Evolutionary conservation across 2,797 vertebrate species (phyloP).

Genomic region (Poecilia velifera): DNA sequence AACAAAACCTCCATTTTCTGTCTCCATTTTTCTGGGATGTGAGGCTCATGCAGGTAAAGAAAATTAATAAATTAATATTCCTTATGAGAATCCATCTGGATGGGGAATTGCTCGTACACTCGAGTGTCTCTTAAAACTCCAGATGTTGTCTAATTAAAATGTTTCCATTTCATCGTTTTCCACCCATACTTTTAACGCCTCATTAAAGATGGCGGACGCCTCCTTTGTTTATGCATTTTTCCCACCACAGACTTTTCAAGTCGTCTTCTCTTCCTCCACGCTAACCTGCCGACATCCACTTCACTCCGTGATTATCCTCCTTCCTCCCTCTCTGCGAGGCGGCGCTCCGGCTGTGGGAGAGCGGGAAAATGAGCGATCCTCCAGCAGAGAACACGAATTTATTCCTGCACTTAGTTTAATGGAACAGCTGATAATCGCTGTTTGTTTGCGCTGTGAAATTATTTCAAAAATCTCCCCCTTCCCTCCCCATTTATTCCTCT

Average conservation of each 20-base stretch:
- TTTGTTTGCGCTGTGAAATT: slow-evolving; percentile 18
- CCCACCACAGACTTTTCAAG: slow-evolving; percentile 15
- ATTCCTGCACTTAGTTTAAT: slow-evolving; percentile 78
- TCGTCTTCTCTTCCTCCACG: slow-evolving; percentile 28
- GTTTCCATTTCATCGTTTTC: background rate
- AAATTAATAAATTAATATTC: background rate
- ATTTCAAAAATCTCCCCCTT: slow-evolving; percentile 21
- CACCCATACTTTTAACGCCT: background rate
- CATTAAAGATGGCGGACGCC: background rate
- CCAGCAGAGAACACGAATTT: slow-evolving; percentile 53
- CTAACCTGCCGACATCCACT: slow-evolving; percentile 41
- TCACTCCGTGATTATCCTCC: slow-evolving; percentile 35
- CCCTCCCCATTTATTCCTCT: background rate
- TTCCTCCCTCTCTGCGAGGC: slow-evolving; percentile 13
- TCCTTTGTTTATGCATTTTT: background rate
- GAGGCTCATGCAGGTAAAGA: background rate
- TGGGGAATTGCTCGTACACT: background rate
- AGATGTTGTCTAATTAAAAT: slow-evolving; percentile 5
- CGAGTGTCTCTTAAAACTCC: background rate
- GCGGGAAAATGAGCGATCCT: slow-evolving; percentile 61
- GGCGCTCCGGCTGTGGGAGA: slow-evolving; percentile 19
- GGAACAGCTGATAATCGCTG: slow-evolving; percentile 29
- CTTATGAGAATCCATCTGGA: background rate
- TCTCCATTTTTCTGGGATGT: no score
- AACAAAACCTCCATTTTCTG: no score